Conservation (phyloP, 2,113 vertebrate species). For the Delphinapterus leucas region DNA sequence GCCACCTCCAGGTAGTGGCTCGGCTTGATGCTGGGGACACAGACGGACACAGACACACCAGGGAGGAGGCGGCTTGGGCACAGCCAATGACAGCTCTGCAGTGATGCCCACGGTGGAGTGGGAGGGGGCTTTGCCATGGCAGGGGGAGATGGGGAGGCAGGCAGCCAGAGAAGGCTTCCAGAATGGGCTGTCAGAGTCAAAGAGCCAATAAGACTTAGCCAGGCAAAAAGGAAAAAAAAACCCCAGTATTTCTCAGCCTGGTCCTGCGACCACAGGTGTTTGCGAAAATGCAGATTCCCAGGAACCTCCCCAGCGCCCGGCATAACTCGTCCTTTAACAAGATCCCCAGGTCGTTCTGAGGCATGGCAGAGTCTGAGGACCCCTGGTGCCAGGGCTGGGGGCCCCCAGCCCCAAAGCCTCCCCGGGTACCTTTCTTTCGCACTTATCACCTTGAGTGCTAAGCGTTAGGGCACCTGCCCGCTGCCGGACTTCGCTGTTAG, state of each 20-base stretch:
- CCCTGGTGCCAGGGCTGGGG: not conserved
- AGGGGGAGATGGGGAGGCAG: not conserved
- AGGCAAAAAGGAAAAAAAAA: not conserved
- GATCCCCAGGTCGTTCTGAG: not conserved
- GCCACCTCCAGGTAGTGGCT: too few relatives aligned
- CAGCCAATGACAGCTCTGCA: not conserved
- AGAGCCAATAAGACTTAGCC: not conserved
- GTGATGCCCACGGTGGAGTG: not conserved
- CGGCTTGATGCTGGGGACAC: not conserved
- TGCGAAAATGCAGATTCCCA: not conserved
- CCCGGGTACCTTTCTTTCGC: rapidly evolving
- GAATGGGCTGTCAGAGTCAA: not conserved
- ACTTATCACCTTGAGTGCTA: not conserved
- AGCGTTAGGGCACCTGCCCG: not conserved
- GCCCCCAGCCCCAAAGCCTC: not conserved
- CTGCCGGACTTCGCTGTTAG: not conserved
- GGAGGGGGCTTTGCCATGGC: not conserved
- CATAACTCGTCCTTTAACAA: not conserved
- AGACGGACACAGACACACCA: not conserved
- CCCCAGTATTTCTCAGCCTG: not conserved
- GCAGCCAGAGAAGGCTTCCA: not conserved
- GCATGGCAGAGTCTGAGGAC: not conserved
- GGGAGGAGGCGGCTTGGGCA: not conserved
- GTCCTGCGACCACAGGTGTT: not conserved
- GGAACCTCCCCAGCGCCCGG: not conserved